Evolutionary conservation across 2,113 vertebrate species (phyloP), one percentile per base, ranked within the genome.

Genomic region (Calyptommatus sinebrachiatus): DNA sequence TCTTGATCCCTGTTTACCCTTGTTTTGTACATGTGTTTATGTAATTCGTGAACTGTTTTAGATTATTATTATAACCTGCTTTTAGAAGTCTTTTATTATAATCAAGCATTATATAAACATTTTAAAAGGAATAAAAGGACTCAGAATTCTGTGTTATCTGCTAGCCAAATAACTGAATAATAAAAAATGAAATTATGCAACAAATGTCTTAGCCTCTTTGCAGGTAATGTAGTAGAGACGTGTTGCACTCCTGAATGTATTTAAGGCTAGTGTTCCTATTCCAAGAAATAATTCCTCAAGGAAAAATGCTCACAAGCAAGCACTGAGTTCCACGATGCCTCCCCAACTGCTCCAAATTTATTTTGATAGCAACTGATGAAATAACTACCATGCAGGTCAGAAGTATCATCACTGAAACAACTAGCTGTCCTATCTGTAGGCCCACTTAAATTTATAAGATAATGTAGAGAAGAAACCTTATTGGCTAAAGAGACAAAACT

Each of bases 291-390:
- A 73, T 16, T 20, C 71, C 28, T 11, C 28, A 73, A 57, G 50
- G 71, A 57, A 73, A 73, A 73, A 60, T 60, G 28, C 57, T 57
- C 71, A 11, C 18, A 73, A 73, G 71, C 71, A 73, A 73, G n/a
- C 71, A 57, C 26, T 21, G 50, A 57, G 31, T 57, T 28, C 28
- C 61, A 35, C 61, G 22, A 61, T 62, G 31, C 16, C 31, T 62
- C 11, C 57, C 22, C 31, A 62, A 45, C 4, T 61, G 57, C 12
- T 62, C 41, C 29, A 62, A 41, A 75, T 62, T 41, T 62, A n/a
- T 24, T 41, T 41, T 75, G 73, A 62, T 75, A 75, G 9, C 41
- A 29, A 75, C 57, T 62, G 53, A 26, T 61, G 57, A 75, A 75
- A 62, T 62, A 41, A 35, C 29, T 57, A 46, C n/a, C 57, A 6